Evolutionary conservation across 2,113 vertebrate species (phyloP), one percentile per base, ranked within the genome.

Genomic region (Bufo bufo): DNA sequence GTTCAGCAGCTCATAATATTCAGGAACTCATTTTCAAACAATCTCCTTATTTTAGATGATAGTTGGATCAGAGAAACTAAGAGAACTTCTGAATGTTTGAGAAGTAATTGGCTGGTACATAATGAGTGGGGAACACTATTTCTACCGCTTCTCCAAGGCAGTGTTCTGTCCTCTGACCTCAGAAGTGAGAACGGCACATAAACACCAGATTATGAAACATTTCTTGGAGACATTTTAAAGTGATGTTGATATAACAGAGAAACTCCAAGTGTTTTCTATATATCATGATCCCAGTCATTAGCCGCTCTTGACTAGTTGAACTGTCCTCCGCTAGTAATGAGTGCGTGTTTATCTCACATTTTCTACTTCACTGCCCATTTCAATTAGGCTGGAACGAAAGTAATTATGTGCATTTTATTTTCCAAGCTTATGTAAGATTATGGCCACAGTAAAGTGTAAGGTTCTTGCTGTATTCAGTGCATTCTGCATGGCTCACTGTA

Each of bases 351-450:
- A 87, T 87, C 77, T 71, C 20, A 4, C 85, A 66, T 87, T 87
- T 87, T 87, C 63, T 87, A 81, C 85, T 87, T 79, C 85, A 56
- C 77, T 87, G 77, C 77, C 63, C 77, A 80, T 80, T 80, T 87
- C 85, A 80, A 71, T 87, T 80, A 87, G 16, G 77, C 61, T 49
- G 63, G 49, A 80, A 87, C 61, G 14, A 80, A 87, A 80, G 85
- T 78, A 87, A 87, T 71, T 80, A 69, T 54, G 63, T 43, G 77
- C 77, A 58, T 80, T 54, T 87, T 87, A 80, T 58, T 80, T 71
- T 77, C 59, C 33, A 14, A 77, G 54, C 72, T 77, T 77, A 77
- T 20, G 23, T 75, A 61, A 59, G 33, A 85, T 85, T 78, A 85
- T 47, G 14, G 50, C 54, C 45, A 50, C 58, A 47, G 66, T 77